Conservation (phyloP, 2,888 invertebrate genomes). For the Mycalesis mineus region DNA sequence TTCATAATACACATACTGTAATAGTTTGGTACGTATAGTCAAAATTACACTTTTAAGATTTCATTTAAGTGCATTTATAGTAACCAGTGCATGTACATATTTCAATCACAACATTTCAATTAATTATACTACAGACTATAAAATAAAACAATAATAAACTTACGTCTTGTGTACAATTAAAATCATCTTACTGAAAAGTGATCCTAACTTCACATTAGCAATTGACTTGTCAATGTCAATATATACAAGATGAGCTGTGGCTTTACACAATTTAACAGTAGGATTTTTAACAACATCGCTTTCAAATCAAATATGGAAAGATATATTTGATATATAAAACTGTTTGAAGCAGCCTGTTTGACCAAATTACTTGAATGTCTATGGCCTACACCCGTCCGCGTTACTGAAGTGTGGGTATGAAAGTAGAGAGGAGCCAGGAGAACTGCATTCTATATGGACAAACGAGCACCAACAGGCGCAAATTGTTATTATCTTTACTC, state of each 20-base stretch:
- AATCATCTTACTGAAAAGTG: no score
- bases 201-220: no score
- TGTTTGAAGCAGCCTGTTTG: no score
- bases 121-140: background rate
- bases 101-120: background rate
- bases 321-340: no score
- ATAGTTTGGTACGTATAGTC: background rate
- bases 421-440: no score
- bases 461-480: no score
- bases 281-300: background rate
- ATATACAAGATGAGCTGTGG: background rate
- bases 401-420: no score
- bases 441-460: no score
- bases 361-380: no score
- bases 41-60: background rate
- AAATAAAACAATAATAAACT: background rate
- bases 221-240: background rate
- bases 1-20: no score
- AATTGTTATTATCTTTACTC: no score
- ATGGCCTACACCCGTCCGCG: no score
- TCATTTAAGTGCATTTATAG: background rate
- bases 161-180: background rate
- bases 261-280: background rate
- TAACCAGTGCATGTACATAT: constrained; percentile 4
- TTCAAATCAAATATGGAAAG: background rate